Evolutionary conservation across 2,888 invertebrate genomes (phyloP).

Genomic region (Beris chalybata): DNA sequence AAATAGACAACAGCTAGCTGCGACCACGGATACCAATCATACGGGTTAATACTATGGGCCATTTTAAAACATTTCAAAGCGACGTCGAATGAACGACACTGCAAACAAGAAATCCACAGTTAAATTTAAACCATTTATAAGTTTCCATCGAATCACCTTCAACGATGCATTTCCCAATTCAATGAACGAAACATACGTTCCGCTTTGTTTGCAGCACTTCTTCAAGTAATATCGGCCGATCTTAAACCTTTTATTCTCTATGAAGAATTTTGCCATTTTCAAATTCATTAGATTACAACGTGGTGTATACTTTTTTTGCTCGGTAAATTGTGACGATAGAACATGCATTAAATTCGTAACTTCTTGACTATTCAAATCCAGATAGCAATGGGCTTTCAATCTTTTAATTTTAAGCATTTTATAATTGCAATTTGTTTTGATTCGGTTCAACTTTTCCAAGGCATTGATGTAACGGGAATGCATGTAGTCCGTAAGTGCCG

Average conservation of each 20-base stretch:
- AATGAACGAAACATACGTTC: conserved; percentile 19
- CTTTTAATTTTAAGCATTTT: conserved; percentile 7
- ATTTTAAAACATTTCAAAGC: conserved; percentile 26
- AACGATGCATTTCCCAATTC: conserved; percentile 23
- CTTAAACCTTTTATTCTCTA: conserved; percentile 9
- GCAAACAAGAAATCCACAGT: not conserved
- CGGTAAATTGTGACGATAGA: not conserved
- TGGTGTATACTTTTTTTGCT: not conserved
- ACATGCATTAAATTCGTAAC: conserved; percentile 3
- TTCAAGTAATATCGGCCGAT: conserved; percentile 29
- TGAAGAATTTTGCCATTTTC: conserved; percentile 25
- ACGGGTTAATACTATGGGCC: conserved; percentile 16
- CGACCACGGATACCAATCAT: conserved; percentile 19
- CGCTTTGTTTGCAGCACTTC: conserved; percentile 12
- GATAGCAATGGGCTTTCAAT: conserved; percentile 25
- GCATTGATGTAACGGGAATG: conserved; percentile 20
- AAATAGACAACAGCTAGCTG: conserved; percentile 26
- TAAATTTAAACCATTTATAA: not conserved
- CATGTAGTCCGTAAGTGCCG: conserved; percentile 33
- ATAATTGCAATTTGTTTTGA: conserved; percentile 5
- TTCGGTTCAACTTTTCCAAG: conserved; percentile 15
- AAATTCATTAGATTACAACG: conserved; percentile 19
- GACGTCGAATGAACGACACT: not conserved
- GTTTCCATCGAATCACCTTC: conserved; percentile 5
- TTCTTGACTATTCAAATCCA: conserved; percentile 26